Percentiles rank a stretch among this genome's conserved stretches.
Evolutionary conservation across 1,140 invertebrate species (phyloP).

Genomic region (Atta cephalotes): DNA sequence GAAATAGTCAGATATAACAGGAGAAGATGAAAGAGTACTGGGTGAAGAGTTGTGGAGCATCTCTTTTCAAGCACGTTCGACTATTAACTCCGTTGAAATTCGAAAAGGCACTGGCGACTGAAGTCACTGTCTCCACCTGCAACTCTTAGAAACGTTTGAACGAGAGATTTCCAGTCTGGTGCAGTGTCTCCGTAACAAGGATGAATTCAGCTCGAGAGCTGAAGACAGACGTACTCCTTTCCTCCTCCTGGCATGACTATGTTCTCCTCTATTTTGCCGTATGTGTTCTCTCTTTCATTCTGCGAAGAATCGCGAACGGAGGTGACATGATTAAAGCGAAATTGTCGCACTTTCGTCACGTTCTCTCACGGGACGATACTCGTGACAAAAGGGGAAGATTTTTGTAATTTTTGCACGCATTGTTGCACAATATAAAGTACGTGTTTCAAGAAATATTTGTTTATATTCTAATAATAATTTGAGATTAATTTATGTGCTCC

Average conservation of each 20-base stretch:
- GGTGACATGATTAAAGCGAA: constrained; percentile 46
- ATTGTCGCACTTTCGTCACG: constrained; percentile 15
- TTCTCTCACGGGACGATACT: constrained; percentile 12
- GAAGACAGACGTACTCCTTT: constrained; percentile 50
- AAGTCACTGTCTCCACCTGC: constrained; percentile 71
- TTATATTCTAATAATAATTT: constrained; percentile 1
- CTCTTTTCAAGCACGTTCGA: constrained; percentile 77
- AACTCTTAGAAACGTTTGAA: constrained; percentile 67
- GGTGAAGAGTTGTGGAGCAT: constrained; percentile 54
- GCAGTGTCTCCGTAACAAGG: constrained; percentile 70
- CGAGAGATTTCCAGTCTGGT: constrained; percentile 66
- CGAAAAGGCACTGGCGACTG: constrained; percentile 72
- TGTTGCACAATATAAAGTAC: background rate
- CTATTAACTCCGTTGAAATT: constrained; percentile 80
- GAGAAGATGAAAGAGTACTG: background rate
- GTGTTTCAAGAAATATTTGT: background rate
- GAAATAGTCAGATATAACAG: background rate
- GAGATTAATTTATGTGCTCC: background rate
- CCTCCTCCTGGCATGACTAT: background rate
- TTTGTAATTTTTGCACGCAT: background rate
- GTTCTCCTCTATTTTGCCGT: background rate
- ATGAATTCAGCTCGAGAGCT: constrained; percentile 66
- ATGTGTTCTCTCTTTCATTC: constrained; percentile 7
- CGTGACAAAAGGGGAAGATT: background rate
- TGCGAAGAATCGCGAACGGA: constrained; percentile 19